Base-by-base conservation (phyloP, 2,797 vertebrate genomes). In the Microtus obscurus region DNA sequence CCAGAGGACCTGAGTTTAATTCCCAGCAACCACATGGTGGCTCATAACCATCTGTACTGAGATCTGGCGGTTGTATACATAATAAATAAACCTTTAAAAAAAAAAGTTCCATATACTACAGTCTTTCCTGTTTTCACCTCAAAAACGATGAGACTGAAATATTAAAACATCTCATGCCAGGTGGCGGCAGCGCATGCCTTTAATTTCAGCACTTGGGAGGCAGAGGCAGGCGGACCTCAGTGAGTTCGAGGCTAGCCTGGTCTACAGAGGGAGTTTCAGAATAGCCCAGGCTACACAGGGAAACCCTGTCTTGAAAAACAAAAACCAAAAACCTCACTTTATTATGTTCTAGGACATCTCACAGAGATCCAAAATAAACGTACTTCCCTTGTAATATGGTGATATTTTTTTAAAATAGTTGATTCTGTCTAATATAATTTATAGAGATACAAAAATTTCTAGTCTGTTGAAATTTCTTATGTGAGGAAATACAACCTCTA, bases 91-190 rank as follows among this genome's bases (percentile, higher is more conserved):
- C 0, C 12, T 51, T 51, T 51, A 51, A 51, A 63, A 87, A 83
- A 89, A 48, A 89, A 45, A 89, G n/a, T 29, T 67, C 94, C 67
- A 86, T 12, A 59, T 37, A 25, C 45, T 5, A 92, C 29, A 67
- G 43, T 67, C 61, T 86, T 88, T 95, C 65, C 61, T 81, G 8
- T 34, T 37, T 40, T 48, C n/a, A 61, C 45, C 25, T 87, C n/a
- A 81, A 87, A 95, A 82, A 71, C 37, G 81, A 90, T 63, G 67
- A 96, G 37, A 82, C 61, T 96, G 79, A 81, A 93, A 67, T 9
- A 94, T 76, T 67, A 85, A 65, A 78, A 51, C 45, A 65, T 78
- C 25, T 87, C 56, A 59, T 59, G 56, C 21, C 56, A 8, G 56
- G 56, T 23, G 21, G 21, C 23, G 56, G 56, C 8, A 21, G 21